Evolutionary conservation across 2,113 vertebrate species (phyloP).

Genomic region (chimpanzee (Pan troglodytes)): NHGRI_mPanTro3-v2.1_pri NC_072402.2:72193001-72193500

Average conservation of each 20-base stretch:
- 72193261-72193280: background rate
- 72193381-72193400: constrained; percentile 43
- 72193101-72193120: background rate
- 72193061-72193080: background rate
- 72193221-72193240: background rate
- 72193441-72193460: background rate
- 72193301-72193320: constrained; percentile 44
- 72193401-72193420: constrained; percentile 33
- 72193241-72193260: background rate
- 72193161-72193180: background rate
- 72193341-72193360: constrained; percentile 40
- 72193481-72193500: background rate
- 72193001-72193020: background rate
- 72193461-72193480: background rate
- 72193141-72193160: background rate
- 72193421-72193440: background rate
- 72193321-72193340: constrained; percentile 46
- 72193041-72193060: background rate
- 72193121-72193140: background rate
- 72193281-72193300: background rate
- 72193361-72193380: constrained; percentile 3
- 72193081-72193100: background rate
- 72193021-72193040: constrained; percentile 5
- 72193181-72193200: background rate
- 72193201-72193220: background rate